Evolutionary conservation across 2,797 vertebrate genomes (phyloP), one percentile per base, ranked within the genome.

Genomic region (Corythornis leucogaster): DNA sequence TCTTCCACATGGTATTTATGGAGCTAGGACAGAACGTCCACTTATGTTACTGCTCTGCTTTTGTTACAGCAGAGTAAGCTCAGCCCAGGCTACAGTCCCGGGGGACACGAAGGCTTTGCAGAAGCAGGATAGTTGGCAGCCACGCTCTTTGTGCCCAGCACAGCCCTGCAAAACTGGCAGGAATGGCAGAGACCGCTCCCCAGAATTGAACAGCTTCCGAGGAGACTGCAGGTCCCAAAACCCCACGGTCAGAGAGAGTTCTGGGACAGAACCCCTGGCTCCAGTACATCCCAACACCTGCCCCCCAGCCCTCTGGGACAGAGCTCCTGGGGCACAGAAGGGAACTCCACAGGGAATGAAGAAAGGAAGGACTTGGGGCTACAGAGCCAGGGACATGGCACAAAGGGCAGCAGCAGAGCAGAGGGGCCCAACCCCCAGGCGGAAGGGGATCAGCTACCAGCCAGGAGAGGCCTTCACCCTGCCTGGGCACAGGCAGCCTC

Each of bases 231-330:
- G 58, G 8, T 16, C 54, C 31, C 4, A 4, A 33, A 25, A 3
- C 2, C 4, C 61, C 17, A 1, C 5, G 5, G 25, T 3, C 31
- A 8, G 51, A 30, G 17, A 7, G 3, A 12, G 31, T 4, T 18
- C 25, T 3, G 4, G 70, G 45, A 12, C 74, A 54, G 28, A 8
- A 5, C 6, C 18, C 38, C 28, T 3, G 15, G 35, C 42, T 13
- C 14, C 1, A 1, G 17, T 2, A 7, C 3, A 21, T 3, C 73
- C 86, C 86, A 3, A 2, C 11, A 22, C 35, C 55, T 8, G 18
- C 5, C 18, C 25, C 61, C 8, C 31, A 4, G 35, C 35, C 1
- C 10, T 12, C 0, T 4, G 71, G 25, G 21, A 7, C 46, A 21
- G 5, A 25, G 61, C 74, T 3, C 58, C n/a, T 1, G 1, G 35